Evolutionary conservation across 1,140 invertebrate genomes (phyloP), one percentile per base, ranked within the genome.

Genomic region (Eurosta solidaginis): DNA sequence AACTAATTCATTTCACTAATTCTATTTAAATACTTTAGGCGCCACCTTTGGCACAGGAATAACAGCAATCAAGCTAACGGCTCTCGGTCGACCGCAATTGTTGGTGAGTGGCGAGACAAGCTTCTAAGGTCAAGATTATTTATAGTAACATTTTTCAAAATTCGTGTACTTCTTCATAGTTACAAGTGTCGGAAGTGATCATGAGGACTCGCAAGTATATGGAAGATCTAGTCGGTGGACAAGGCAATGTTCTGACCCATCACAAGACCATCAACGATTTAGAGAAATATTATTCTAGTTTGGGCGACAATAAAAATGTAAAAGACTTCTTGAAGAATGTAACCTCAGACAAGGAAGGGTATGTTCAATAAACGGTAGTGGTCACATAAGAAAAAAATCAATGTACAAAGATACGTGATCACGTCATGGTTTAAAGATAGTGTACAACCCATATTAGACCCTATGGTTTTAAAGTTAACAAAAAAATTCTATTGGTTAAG

Each of bases 171-270:
- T 54, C 20, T 59, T 17, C 40, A 29, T 88, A 98, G 96, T 91
- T 99, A 77, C 97, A 99, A 92, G 89, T 99, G 78, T 99, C 97
- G 2, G 97, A 99, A 90, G 97, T 98, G 79, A 97, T 99, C 83
- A 96, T 96, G 90, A 92, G 96, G 83, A 94, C 96, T 17, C 93
- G 97, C 82, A 93, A 94, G 85, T 97, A 98, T 86, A 98, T 98
- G 92, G 92, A 93, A 80, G 94, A 96, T 80, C 91, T 98, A 12
- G 93, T 95, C n/a, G 92, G 92, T 77, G 92, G 93, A 29, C 91
- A 92, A 78, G 94, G 94, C 80, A 95, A 95, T 81, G 94, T 96
- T 17, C 89, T 96, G 75, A 93, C 93, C 1, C 94, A 96, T 87
- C 93, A 96, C 85, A 92, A 94, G 80, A 94, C 92, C 81, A 93